These are phyloP conservation scores for Automeris io DNA, from an alignment of 2,888 invertebrate species.

Conservation along the genomic window DNA sequence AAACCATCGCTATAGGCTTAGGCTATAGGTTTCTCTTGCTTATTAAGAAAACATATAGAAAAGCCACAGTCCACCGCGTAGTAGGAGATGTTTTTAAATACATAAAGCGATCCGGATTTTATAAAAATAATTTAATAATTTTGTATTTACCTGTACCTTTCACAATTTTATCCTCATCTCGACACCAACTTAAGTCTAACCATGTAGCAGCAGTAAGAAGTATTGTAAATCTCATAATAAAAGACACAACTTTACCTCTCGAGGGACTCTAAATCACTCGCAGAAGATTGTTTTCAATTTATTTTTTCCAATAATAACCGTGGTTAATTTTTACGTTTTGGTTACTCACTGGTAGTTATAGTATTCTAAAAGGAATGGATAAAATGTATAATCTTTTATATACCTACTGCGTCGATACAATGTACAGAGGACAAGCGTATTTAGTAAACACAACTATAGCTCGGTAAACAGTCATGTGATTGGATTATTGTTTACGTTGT, in stretches of 20 bases:
- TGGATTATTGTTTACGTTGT: slow-evolving; percentile 66
- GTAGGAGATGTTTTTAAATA: too few relatives aligned
- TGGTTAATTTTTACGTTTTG: neutral
- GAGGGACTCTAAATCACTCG: slow-evolving; percentile 24
- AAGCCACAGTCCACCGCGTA: too few relatives aligned
- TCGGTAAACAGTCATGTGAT: slow-evolving; percentile 63
- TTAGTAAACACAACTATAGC: slow-evolving; percentile 60
- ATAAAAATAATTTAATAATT: neutral
- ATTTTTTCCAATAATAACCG: slow-evolving; percentile 1
- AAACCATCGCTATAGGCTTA: too few relatives aligned
- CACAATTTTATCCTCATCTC: slow-evolving; percentile 67
- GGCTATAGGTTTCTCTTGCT: too few relatives aligned
- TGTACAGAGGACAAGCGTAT: slow-evolving; percentile 44
- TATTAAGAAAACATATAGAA: too few relatives aligned
- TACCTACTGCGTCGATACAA: slow-evolving; percentile 35
- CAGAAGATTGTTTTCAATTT: slow-evolving; percentile 6
- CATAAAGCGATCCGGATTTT: too few relatives aligned
- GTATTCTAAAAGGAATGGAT: slow-evolving; percentile 17
- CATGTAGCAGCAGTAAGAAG: slow-evolving; percentile 6
- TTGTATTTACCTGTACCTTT: slow-evolving; percentile 47
- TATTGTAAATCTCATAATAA: slow-evolving; percentile 4
- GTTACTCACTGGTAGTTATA: too few relatives aligned
- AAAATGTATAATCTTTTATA: slow-evolving; percentile 32
- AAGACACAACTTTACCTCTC: slow-evolving; percentile 28
- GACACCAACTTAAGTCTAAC: slow-evolving; percentile 30